Percentiles rank a stretch among this genome's conserved stretches.
Evolutionary conservation across 2,797 vertebrate genomes (phyloP).

Genomic region (Sylvilagus floridanus): DNA sequence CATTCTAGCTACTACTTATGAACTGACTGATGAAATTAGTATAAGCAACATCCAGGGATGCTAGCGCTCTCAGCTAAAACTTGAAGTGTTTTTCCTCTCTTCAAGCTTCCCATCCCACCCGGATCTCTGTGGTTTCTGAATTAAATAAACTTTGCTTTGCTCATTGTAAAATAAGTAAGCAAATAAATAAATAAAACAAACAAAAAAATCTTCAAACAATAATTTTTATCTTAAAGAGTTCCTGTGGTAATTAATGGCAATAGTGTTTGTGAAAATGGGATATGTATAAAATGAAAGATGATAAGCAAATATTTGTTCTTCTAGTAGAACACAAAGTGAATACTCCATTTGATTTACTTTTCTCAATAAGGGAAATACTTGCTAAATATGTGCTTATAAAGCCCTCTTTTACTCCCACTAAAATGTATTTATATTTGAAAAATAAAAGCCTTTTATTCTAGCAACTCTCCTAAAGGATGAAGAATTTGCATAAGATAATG

Average conservation of each 20-base stretch:
- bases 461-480: conserved; percentile 55
- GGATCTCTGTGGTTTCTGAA: no score
- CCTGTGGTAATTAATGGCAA: neutral
- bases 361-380: neutral
- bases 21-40: neutral
- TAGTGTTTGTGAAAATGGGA: neutral
- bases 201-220: neutral
- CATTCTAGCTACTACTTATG: neutral
- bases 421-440: neutral
- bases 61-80: neutral
- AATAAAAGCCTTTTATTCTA: neutral
- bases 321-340: neutral
- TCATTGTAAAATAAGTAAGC: no score
- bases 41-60: neutral
- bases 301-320: neutral
- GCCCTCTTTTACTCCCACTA: neutral
- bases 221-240: neutral
- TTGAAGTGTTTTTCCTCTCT: neutral
- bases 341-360: neutral
- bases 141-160: no score
- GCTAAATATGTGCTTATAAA: neutral
- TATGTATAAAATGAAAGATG: neutral
- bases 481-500: conserved; percentile 79
- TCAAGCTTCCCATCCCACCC: no score
- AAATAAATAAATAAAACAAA: no score